These are phyloP conservation scores for Magallana angulata DNA, from an alignment of 1,140 invertebrate species.

Conservation along the genomic window DNA sequence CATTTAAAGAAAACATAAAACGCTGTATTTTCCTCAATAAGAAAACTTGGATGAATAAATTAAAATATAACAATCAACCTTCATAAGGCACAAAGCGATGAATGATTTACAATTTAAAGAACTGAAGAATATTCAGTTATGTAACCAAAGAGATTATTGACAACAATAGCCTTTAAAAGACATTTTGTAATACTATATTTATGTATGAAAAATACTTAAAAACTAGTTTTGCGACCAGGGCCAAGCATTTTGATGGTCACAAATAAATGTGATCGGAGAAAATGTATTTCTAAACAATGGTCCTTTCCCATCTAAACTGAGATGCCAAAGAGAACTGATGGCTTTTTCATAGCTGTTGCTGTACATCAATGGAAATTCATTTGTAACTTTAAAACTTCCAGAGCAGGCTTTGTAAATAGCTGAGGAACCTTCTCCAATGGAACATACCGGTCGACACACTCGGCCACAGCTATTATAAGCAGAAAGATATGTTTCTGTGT, in stretches of 20 bases:
- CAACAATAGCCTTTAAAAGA: too few relatives aligned
- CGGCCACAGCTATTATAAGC: conserved; percentile 54
- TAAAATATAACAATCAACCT: too few relatives aligned
- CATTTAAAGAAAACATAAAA: too few relatives aligned
- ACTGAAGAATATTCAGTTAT: too few relatives aligned
- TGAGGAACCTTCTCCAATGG: background rate
- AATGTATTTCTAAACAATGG: conserved; percentile 14
- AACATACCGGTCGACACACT: conserved; percentile 33
- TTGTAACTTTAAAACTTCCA: conserved; percentile 37
- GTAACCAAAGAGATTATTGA: too few relatives aligned
- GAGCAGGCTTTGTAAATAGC: conserved; percentile 42
- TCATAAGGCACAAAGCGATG: too few relatives aligned
- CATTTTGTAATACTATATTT: too few relatives aligned
- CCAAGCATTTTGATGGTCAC: conserved; percentile 33
- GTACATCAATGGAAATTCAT: conserved; percentile 46
- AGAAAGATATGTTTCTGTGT: conserved; percentile 14
- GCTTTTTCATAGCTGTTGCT: conserved; percentile 25
- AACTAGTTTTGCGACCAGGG: conserved; percentile 10
- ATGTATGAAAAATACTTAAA: too few relatives aligned
- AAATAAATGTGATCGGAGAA: conserved; percentile 39
- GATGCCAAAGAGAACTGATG: conserved; percentile 31
- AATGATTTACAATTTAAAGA: too few relatives aligned
- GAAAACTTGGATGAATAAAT: too few relatives aligned
- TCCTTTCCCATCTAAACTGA: conserved; percentile 26
- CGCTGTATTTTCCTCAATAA: too few relatives aligned